Evolutionary conservation across 2,113 vertebrate genomes (phyloP).

Genomic region (Nibea coibor): DNA sequence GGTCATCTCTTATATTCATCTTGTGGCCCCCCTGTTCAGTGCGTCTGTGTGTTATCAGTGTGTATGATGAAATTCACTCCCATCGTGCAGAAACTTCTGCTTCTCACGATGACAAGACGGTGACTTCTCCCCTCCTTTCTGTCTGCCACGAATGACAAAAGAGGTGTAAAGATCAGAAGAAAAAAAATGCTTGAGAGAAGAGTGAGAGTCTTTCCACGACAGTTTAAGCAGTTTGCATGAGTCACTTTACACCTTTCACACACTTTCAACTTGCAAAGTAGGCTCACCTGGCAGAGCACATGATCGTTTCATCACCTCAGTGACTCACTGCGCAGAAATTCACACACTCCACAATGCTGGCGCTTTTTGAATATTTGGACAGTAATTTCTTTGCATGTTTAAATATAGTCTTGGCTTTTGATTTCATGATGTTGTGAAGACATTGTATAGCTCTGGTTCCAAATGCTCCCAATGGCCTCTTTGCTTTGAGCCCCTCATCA

Average conservation of each 20-base stretch:
- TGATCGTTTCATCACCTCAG: conserved; percentile 58
- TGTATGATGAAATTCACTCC: conserved; percentile 1
- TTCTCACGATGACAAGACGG: conserved; percentile 31
- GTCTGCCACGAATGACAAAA: background rate
- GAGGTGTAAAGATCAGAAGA: background rate
- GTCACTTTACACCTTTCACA: conserved; percentile 76
- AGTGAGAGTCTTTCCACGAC: conserved; percentile 1
- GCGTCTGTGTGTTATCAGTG: background rate
- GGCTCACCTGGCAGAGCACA: conserved; percentile 41
- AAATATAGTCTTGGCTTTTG: background rate
- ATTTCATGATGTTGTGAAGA: background rate
- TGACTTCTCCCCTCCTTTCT: background rate
- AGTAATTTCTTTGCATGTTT: background rate
- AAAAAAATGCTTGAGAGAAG: background rate
- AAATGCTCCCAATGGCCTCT: no score
- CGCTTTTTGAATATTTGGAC: background rate
- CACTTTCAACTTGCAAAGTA: conserved; percentile 44
- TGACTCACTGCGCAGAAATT: conserved; percentile 62
- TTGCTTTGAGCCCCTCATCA: background rate
- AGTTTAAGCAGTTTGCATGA: conserved; percentile 46
- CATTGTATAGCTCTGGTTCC: no score
- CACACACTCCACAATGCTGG: background rate
- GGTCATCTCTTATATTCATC: no score
- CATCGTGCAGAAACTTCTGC: background rate
- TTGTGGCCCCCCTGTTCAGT: background rate